Evolutionary conservation across 2,797 vertebrate genomes (phyloP).

Genomic region (Margarornis squamiger): DNA sequence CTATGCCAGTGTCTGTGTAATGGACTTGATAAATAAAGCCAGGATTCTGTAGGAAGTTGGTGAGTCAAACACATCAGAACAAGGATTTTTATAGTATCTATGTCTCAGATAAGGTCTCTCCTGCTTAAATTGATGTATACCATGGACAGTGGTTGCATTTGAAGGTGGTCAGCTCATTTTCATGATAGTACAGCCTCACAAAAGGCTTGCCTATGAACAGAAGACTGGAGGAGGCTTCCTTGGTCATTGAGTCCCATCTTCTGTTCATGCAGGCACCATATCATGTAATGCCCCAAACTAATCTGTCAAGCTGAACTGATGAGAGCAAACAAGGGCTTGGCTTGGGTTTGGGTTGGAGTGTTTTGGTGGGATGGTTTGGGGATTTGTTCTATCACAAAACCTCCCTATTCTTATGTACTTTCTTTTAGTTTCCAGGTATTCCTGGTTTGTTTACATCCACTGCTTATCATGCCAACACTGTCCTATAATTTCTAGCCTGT

Average conservation of each 20-base stretch:
- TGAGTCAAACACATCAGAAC: neutral
- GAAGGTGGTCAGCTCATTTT: neutral
- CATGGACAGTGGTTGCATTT: neutral
- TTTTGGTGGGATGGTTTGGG: neutral
- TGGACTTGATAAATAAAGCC: neutral
- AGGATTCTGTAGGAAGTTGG: neutral
- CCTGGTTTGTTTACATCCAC: rapidly evolving
- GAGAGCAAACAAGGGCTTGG: neutral
- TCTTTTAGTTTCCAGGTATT: neutral
- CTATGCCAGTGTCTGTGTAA: neutral
- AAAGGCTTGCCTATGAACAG: neutral
- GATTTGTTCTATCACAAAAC: neutral
- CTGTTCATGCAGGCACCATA: neutral
- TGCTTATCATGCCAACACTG: neutral
- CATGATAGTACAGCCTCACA: neutral
- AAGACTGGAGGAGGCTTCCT: neutral
- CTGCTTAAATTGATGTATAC: neutral
- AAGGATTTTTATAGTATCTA: neutral
- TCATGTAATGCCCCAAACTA: neutral
- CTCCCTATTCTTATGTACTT: neutral
- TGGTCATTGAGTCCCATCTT: neutral
- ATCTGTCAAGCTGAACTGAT: neutral
- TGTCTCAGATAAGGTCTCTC: neutral
- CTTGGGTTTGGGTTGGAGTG: neutral
- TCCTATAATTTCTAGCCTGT: neutral